Evolutionary conservation across 2,797 vertebrate genomes (phyloP), one percentile per base, ranked within the genome.

Genomic region (Danio jaintianensis): DNA sequence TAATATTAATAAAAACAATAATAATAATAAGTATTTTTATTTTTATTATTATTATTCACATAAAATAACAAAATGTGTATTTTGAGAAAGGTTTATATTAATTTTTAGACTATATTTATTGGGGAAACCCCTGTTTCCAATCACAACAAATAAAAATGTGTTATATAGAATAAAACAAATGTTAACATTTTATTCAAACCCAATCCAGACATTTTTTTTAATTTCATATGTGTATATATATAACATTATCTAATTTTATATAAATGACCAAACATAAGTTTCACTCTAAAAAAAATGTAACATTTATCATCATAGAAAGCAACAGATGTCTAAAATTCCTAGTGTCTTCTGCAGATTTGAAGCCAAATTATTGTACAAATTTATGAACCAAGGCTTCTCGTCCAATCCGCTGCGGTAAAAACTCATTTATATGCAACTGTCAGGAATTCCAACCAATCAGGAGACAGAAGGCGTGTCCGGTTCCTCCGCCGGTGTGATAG

Each of bases 371-470:
- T 16, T 20, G n/a, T n/a, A 61, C 43, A 79, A 22, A 45, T 71
- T 7, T 53, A 62, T 18, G 58, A 63, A 71, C 58, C 42, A 68
- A 62, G n/a, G 22, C 7, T 52, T 9, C 13, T 66, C 16, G 79
- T 0, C 90, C 89, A 92, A 92, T 92, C 81, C 85, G 7, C 66
- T 82, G 15, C 5, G 47, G 20, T 18, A 66, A 59, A 48, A 18
- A 12, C 6, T 20, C 3, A 70, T 50, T 78, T 38, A 42, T 40
- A 50, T 36, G 78, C 61, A 82, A 82, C 55, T 71, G 72, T 16
- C 20, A 53, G 11, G 2, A 0, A 45, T 5, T 0, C 20, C 4
- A 77, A 47, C 93, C 92, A 94, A 93, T 93, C 61, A 78, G 0
- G 0, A 8, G 0, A 0, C 0, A 67, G 66, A 29, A 56, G 92